Conservation (phyloP, 2,888 invertebrate species). For the Entomobrya proxima region DNA sequence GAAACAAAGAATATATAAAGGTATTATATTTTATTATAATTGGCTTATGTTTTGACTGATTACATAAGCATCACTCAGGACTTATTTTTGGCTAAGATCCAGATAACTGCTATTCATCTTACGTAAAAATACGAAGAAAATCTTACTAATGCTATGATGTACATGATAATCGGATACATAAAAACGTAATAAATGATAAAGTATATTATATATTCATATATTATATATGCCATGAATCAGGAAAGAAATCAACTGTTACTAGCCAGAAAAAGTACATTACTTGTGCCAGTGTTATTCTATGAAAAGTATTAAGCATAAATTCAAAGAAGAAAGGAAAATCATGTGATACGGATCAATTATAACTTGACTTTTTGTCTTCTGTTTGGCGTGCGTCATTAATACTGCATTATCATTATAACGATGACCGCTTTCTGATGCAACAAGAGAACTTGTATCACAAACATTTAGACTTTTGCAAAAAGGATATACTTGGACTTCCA, state of each 20-base stretch:
- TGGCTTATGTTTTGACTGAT: background rate
- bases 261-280: slow-evolving; percentile 5
- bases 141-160: too few relatives aligned
- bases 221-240: too few relatives aligned
- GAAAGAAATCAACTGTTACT: too few relatives aligned
- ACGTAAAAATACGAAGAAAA: too few relatives aligned
- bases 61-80: background rate
- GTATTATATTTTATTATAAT: background rate
- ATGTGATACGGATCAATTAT: slow-evolving; percentile 38
- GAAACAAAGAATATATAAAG: too few relatives aligned
- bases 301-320: background rate
- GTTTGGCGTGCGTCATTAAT: slow-evolving; percentile 8
- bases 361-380: background rate
- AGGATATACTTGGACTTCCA: background rate
- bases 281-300: slow-evolving; percentile 19
- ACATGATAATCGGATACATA: too few relatives aligned
- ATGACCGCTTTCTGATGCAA: background rate
- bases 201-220: too few relatives aligned
- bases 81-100: too few relatives aligned
- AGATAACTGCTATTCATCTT: too few relatives aligned
- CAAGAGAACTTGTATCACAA: background rate
- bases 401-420: background rate
- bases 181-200: too few relatives aligned
- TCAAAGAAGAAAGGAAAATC: slow-evolving; percentile 35
- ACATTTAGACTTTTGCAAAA: background rate